Conservation (phyloP, 2,797 vertebrate species). For the Lacerta viridis region DNA sequence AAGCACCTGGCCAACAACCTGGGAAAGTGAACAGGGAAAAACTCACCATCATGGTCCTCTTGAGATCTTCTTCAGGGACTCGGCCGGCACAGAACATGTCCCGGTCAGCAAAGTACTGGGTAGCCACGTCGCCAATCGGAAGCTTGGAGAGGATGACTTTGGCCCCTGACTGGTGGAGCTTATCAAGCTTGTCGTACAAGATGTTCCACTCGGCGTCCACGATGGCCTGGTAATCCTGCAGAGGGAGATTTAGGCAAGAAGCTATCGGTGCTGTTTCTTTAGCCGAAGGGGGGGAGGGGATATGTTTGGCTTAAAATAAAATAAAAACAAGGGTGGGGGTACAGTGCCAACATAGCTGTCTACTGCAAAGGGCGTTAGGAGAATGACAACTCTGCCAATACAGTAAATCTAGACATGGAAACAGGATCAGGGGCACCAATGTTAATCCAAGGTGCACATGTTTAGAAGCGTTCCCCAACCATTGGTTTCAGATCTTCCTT, state of each 20-base stretch:
- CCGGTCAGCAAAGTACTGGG: conserved; percentile 96
- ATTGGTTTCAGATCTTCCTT: not conserved
- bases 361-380: no score
- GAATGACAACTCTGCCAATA: not conserved
- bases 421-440: not conserved
- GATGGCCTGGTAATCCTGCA: conserved; percentile 96
- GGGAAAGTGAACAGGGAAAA: accelerated
- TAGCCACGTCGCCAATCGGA: conserved; percentile 96
- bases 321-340: not conserved
- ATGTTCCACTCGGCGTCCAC: conserved; percentile 99
- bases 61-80: conserved; percentile 95
- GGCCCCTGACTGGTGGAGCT: conserved; percentile 92
- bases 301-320: not conserved
- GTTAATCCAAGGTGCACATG: no score
- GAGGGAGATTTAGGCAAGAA: not conserved
- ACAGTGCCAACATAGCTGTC: no score
- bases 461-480: not conserved
- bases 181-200: conserved; percentile 96
- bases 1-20: no score
- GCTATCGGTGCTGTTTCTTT: accelerated
- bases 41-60: conserved; percentile 97
- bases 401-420: not conserved
- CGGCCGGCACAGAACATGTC: conserved; percentile 98
- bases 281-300: accelerated
- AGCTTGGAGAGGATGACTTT: conserved; percentile 95